Evolutionary conservation across 2,888 invertebrate genomes (phyloP), one percentile per base, ranked within the genome.

Genomic region (Ethmia dodecea): DNA sequence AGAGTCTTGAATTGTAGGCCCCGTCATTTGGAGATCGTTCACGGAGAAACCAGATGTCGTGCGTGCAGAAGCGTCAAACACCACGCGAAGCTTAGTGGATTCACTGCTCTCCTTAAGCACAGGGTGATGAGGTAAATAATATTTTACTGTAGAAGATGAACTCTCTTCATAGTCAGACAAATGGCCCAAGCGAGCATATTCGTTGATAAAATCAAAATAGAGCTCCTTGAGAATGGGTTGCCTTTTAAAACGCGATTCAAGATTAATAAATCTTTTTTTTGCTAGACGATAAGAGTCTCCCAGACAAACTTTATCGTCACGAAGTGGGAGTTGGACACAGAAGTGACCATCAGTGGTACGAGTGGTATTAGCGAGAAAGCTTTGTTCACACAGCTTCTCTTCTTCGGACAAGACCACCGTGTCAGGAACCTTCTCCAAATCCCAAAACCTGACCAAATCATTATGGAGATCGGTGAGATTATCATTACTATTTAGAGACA

Each of bases 1-100:
- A 9, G 36, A 34, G 18, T 44, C 38, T 15, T 41, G 44, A 1
- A 44, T 31, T 13, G 18, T 25, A 1, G 43, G 43, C 0, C 40
- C 40, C 5, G 38, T 31, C 28, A 38, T 22, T 28, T 40, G 38
- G 5, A 38, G 27, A 13, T 41, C 35, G 10, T 42, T 41, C 1
- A 39, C 14, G 1, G 37, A 41, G 9, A 31, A 9, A 0, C 33
- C 30, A 5, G 40, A 30, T 0, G 38, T 24, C 4, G 40, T 40
- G 5, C 9, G 20, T 11, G 33, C 33, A 6, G 27, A 6, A 3
- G 13, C 3, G 10, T 28, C n/a, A n/a, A n/a, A 6, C 12, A 27
- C 27, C 13, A 27, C 27, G 6, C 27, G 27, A 13, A 27, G 13
- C n/a, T 27, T 27, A 5, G 27, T 27, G 4, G 27, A 27, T 13